Conservation (phyloP, 2,797 vertebrate species). For the Kryptopterus vitreolus region DNA sequence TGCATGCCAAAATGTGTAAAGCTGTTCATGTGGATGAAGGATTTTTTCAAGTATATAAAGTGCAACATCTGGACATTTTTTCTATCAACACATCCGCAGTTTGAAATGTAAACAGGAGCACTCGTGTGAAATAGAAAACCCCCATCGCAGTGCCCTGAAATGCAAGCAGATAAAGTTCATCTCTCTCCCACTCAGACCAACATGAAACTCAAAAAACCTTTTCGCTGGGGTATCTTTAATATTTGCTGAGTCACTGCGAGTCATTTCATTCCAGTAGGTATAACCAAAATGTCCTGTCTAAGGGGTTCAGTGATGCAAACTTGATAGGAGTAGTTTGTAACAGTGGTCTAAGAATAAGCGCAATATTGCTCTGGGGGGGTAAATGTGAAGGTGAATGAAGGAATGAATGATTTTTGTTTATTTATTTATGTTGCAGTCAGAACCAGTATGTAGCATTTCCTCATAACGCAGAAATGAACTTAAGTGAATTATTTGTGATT, state of each 20-base stretch:
- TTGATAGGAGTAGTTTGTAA: too few species aligned
- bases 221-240: not conserved
- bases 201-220: constrained; percentile 7
- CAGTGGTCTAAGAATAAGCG: too few species aligned
- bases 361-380: too few species aligned
- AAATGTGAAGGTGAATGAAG: not conserved
- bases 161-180: constrained; percentile 11
- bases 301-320: not conserved
- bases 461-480: too few species aligned
- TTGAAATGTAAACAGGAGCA: not conserved
- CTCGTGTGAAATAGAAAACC: not conserved
- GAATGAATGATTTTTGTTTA: not conserved
- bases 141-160: not conserved
- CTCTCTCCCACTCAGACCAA: constrained; percentile 5
- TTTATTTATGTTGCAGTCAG: not conserved
- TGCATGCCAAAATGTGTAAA: too few species aligned
- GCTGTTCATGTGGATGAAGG: too few species aligned
- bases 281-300: not conserved
- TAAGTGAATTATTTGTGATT: too few species aligned
- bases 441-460: not conserved
- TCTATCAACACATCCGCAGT: not conserved
- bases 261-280: not conserved
- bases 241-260: not conserved
- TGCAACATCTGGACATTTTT: not conserved
- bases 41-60: too few species aligned